Conservation (phyloP, 1,140 invertebrate species). For the Nasonia giraulti region DNA sequence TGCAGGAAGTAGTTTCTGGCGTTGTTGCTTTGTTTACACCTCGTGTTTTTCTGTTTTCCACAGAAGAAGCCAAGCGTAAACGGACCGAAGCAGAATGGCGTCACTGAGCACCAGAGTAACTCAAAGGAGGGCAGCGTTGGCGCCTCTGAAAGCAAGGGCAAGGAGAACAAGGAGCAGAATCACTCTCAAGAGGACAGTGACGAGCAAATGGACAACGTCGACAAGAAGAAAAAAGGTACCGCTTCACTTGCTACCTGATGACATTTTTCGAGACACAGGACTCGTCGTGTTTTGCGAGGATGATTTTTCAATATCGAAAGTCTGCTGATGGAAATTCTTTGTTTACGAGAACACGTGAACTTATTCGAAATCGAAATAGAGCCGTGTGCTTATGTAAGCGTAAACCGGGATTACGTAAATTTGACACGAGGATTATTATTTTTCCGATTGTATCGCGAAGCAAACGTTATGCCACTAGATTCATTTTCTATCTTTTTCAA, state of each 20-base stretch:
- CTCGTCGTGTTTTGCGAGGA: background rate
- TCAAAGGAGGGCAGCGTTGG: constrained; percentile 61
- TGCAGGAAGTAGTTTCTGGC: background rate
- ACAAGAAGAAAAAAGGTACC: constrained; percentile 75
- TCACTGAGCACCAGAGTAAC: constrained; percentile 61
- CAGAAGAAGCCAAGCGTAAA: constrained; percentile 65
- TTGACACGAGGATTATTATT: background rate
- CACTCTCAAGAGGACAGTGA: constrained; percentile 69
- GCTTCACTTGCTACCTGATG: constrained; percentile 47
- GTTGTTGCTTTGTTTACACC: background rate
- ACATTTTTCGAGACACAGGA: background rate
- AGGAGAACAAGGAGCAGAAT: constrained; percentile 71
- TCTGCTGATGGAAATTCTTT: too few relatives aligned
- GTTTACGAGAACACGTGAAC: background rate
- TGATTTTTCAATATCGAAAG: background rate
- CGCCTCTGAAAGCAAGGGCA: constrained; percentile 64
- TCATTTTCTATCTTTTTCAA: constrained; percentile 19
- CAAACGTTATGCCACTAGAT: background rate
- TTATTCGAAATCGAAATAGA: constrained; percentile 1
- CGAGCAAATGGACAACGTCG: constrained; percentile 66
- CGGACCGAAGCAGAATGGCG: constrained; percentile 67
- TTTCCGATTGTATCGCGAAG: background rate
- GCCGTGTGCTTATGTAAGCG: background rate
- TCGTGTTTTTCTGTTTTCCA: constrained; percentile 37
- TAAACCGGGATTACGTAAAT: background rate